Base-by-base conservation (phyloP, 2,888 invertebrate genomes). In the Epirrhoe alternata region DNA sequence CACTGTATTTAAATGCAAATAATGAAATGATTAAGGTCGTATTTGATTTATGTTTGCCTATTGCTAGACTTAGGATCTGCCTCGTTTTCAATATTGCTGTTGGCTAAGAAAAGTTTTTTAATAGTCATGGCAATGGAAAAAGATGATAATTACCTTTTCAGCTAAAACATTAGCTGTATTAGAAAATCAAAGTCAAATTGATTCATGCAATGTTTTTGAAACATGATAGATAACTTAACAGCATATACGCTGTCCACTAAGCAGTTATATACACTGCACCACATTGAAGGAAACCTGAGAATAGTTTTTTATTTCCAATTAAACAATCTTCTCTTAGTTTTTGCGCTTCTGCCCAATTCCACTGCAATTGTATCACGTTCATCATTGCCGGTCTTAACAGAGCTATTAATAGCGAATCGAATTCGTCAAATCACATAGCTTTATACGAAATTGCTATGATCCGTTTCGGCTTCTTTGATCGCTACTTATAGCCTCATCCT, bases 381-480 rank as follows among this genome's bases (percentile, higher is more conserved):
- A 61, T 67, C 63, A 57, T 56, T 61, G 47, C 58, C 45, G 7
- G 38, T 61, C 35, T 52, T 52, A 47, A 64, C 56, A 49, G 54
- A 58, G 64, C 52, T 61, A 60, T 71, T 71, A 67, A 73, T 75
- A 68, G 74, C 72, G 72, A 63, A 74, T 66, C 75, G 66, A 74
- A 77, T 76, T 59, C 61, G 12, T 61, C 64, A 61, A 68, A 74
- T 73, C 66, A 68, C 67, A 68, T 60, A 67, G 70, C 71, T 69
- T 72, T 68, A 73, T 68, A 65, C 71, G 73, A 64, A 75, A 77
- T 77, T 78, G 76, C 75, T 76, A 74, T 60, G 70, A 70, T 67
- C 70, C 56, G 57, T 68, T 64, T 77, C 82, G 83, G 82, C 76
- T 61, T 69, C 80, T 83, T 83, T 83, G 78, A 82, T 77, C 71